Conservation (phyloP, 2,888 invertebrate species). For the Acronicta leporina region DNA sequence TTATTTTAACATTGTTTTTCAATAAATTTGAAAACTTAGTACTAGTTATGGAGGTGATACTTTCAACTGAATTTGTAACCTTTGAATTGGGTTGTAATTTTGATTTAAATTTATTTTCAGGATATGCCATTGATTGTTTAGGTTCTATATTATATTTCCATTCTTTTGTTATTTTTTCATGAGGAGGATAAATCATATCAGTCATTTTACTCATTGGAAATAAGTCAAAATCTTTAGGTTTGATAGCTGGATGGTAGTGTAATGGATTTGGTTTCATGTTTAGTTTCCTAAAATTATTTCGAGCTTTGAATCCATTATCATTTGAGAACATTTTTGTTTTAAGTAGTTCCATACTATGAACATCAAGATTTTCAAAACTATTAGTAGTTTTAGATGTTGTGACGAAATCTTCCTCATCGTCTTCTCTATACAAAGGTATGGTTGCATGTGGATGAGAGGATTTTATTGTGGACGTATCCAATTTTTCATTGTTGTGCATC, state of each 20-base stretch:
- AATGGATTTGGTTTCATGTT: conserved; percentile 2
- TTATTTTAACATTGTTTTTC: conserved; percentile 10
- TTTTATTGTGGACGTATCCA: conserved; percentile 13
- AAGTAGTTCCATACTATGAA: conserved; percentile 46
- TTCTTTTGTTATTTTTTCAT: conserved; percentile 14
- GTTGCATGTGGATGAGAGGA: conserved; percentile 11
- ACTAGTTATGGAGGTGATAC: neutral
- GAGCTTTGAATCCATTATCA: conserved; percentile 3
- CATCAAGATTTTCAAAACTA: conserved; percentile 42
- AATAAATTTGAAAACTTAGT: conserved; percentile 8
- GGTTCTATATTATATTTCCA: conserved; percentile 24
- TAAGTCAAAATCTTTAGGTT: conserved; percentile 26
- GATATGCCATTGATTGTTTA: neutral
- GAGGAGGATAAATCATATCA: conserved; percentile 33
- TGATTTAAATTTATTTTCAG: neutral
- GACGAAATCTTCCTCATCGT: conserved; percentile 51
- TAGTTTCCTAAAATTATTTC: conserved; percentile 19
- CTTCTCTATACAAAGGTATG: conserved; percentile 37
- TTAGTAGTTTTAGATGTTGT: conserved; percentile 20
- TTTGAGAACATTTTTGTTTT: conserved; percentile 45
- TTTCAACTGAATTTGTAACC: conserved; percentile 7
- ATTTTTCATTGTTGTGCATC: conserved; percentile 24
- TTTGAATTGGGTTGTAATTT: neutral
- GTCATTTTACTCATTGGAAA: conserved; percentile 43
- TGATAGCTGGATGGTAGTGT: conserved; percentile 8